phyloP scores from a whole-genome alignment of 2,888 invertebrate genomes.

The Dynastes tityus region DNA sequence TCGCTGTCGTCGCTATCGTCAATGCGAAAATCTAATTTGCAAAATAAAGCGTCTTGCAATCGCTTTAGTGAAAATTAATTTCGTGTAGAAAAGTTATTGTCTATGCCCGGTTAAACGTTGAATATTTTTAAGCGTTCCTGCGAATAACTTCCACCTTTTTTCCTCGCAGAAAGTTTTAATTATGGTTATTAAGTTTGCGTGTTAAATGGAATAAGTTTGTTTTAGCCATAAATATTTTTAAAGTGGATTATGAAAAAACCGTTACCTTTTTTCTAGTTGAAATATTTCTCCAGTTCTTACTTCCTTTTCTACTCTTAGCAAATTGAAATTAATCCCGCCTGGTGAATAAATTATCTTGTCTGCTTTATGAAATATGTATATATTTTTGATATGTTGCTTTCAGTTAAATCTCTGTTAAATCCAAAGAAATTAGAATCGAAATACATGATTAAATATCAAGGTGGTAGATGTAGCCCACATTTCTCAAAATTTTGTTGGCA shows the following conservation, averaged over 20 bases:
- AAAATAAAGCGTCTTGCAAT: constrained; percentile 51
- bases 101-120: constrained; percentile 59
- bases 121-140: constrained; percentile 60
- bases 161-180: constrained; percentile 63
- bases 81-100: constrained; percentile 59
- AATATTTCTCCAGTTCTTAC: constrained; percentile 14
- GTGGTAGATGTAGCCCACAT: no score
- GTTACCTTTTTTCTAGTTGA: constrained; percentile 37
- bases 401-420: not conserved
- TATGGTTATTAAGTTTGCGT: constrained; percentile 65
- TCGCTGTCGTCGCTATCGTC: constrained; percentile 10
- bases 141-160: constrained; percentile 59
- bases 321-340: constrained; percentile 24
- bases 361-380: not conserved
- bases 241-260: constrained; percentile 48
- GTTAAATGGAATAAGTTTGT: constrained; percentile 65
- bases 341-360: not conserved
- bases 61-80: constrained; percentile 58
- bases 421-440: not conserved
- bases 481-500: no score
- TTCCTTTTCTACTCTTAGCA: constrained; percentile 15
- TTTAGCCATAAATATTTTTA: constrained; percentile 61
- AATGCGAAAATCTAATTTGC: constrained; percentile 39
- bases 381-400: no score
- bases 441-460: no score